A percentile compares a stretch with the other conserved stretches of the same genome.
phyloP scores from a whole-genome alignment of 1,140 invertebrate genomes.

The Laupala kohalensis region DNA sequence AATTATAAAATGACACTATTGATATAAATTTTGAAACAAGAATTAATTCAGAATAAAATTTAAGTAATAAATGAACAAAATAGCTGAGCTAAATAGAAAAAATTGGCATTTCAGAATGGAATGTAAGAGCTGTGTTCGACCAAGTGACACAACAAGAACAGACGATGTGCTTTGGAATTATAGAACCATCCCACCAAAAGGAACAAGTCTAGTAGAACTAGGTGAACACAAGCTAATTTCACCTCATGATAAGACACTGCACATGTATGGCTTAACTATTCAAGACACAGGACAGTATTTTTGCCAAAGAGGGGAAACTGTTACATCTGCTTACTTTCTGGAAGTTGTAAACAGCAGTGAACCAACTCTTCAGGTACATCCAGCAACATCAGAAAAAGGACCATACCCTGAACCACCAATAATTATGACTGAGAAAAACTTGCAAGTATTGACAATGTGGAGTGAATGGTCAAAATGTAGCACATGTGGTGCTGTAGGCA shows the following conservation, averaged over 20 bases:
- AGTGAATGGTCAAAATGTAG: constrained; percentile 46
- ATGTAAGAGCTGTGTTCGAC: constrained; percentile 37
- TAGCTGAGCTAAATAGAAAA: constrained; percentile 17
- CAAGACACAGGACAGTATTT: constrained; percentile 35
- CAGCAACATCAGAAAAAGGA: constrained; percentile 19
- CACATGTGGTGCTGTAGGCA: constrained; percentile 38
- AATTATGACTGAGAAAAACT: constrained; percentile 23
- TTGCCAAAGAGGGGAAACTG: constrained; percentile 29
- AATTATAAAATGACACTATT: too few species aligned
- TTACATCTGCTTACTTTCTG: constrained; percentile 31
- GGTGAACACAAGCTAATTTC: constrained; percentile 30
- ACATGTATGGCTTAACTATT: constrained; percentile 31
- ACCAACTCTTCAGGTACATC: constrained; percentile 21
- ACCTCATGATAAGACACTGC: constrained; percentile 27
- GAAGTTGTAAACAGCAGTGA: constrained; percentile 29
- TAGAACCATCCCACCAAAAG: constrained; percentile 20
- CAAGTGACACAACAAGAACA: constrained; percentile 23
- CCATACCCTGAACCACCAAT: constrained; percentile 21
- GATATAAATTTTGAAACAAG: too few species aligned
- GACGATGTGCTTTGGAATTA: constrained; percentile 34
- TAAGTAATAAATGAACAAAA: background rate
- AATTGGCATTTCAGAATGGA: constrained; percentile 26
- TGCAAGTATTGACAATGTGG: constrained; percentile 31
- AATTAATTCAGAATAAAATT: too few species aligned
- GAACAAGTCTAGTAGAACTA: constrained; percentile 23